Percentiles rank a stretch among this genome's conserved stretches.
Conservation (phyloP, 2,888 invertebrate species). For the Cephus spinipes region DNA sequence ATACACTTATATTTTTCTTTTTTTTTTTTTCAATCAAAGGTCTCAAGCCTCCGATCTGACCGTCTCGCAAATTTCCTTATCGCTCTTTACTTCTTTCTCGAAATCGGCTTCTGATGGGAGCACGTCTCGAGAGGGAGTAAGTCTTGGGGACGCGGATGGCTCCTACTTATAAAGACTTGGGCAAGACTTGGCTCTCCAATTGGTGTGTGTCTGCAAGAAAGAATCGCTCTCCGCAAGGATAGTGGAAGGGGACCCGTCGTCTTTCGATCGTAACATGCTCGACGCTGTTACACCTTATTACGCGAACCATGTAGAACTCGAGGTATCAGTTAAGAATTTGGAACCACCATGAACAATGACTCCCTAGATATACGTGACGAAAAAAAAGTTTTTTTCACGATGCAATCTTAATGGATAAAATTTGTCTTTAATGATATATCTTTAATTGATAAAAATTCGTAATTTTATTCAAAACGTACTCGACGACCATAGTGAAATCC, state of each 20-base stretch:
- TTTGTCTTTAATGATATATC: background rate
- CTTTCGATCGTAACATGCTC: slow-evolving; percentile 57
- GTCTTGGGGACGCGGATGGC: slow-evolving; percentile 65
- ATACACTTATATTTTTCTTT: background rate
- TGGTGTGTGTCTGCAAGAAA: slow-evolving; percentile 53
- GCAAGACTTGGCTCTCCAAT: slow-evolving; percentile 58
- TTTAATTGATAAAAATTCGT: background rate
- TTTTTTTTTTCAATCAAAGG: background rate
- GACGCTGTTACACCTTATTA: slow-evolving; percentile 52
- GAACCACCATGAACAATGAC: no score
- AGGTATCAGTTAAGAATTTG: background rate
- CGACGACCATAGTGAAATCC: no score
- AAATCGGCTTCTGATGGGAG: slow-evolving; percentile 60
- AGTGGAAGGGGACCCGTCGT: slow-evolving; percentile 55
- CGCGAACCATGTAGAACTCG: background rate
- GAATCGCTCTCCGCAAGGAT: slow-evolving; percentile 46
- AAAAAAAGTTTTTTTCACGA: no score
- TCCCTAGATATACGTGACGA: no score
- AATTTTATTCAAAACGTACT: background rate
- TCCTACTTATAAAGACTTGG: slow-evolving; percentile 67
- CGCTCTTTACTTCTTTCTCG: slow-evolving; percentile 24
- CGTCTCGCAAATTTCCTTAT: background rate
- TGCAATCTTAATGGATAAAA: background rate
- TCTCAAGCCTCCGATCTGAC: background rate
- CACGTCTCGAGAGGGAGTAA: slow-evolving; percentile 66